Conservation (phyloP, 2,888 invertebrate genomes). For the Drosophila limbata region DNA sequence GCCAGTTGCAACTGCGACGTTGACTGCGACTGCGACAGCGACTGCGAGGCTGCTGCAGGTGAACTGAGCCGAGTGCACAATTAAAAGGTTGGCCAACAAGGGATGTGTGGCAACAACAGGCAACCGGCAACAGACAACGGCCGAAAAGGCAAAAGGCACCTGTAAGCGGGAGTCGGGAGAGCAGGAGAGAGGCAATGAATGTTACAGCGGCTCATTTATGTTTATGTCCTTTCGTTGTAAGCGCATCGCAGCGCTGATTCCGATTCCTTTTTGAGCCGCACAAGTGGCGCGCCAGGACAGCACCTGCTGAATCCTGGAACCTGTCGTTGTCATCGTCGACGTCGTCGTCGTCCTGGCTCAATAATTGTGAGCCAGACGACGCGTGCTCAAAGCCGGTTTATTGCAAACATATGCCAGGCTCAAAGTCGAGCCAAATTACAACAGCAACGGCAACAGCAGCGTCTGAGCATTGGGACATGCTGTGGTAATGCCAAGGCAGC, state of each 20-base stretch:
- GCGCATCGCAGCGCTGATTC: slow-evolving; percentile 69
- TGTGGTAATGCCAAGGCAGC: slow-evolving; percentile 15
- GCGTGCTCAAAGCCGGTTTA: slow-evolving; percentile 80
- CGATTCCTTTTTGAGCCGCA: slow-evolving; percentile 70
- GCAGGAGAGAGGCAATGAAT: slow-evolving; percentile 56
- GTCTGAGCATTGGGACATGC: slow-evolving; percentile 1
- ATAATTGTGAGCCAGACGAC: slow-evolving; percentile 77
- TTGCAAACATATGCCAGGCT: slow-evolving; percentile 70
- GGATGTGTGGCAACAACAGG: slow-evolving; percentile 28
- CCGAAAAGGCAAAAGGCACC: slow-evolving; percentile 64
- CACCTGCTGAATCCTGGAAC: slow-evolving; percentile 80
- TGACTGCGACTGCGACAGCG: slow-evolving; percentile 15
- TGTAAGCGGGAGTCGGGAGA: slow-evolving; percentile 60
- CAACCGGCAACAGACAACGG: slow-evolving; percentile 1
- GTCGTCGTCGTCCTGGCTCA: slow-evolving; percentile 62
- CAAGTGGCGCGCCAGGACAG: slow-evolving; percentile 57
- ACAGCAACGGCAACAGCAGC: slow-evolving; percentile 42
- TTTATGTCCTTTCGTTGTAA: slow-evolving; percentile 80
- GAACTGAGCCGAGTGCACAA: slow-evolving; percentile 70
- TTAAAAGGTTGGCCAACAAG: slow-evolving; percentile 63
- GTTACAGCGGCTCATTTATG: slow-evolving; percentile 80
- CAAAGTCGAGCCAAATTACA: slow-evolving; percentile 64
- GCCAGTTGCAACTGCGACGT: slow-evolving; percentile 29
- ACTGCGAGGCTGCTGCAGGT: slow-evolving; percentile 65
- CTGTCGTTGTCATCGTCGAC: slow-evolving; percentile 64